phyloP scores from a whole-genome alignment of 2,113 vertebrate species.

The Daubentonia madagascariensis region DNA sequence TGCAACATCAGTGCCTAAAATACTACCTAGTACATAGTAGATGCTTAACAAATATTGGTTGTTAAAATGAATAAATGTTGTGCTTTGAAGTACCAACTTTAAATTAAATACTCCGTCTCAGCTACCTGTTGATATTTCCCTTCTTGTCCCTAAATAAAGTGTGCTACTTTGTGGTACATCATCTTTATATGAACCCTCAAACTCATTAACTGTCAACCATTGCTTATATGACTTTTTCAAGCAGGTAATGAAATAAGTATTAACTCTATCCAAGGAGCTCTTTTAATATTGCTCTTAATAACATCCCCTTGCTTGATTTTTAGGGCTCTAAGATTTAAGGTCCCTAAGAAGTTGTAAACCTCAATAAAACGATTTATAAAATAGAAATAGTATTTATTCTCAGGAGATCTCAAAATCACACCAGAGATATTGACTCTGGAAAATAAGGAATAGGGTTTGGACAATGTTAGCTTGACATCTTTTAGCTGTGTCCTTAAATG shows the following conservation, averaged over 20 bases:
- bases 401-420: constrained; percentile 9
- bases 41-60: constrained; percentile 16
- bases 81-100: background rate
- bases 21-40: background rate
- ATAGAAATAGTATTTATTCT: background rate
- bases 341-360: background rate
- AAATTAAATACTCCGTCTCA: background rate
- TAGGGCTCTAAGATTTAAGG: background rate
- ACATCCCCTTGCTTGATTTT: background rate
- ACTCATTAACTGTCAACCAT: background rate
- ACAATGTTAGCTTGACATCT: background rate
- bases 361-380: background rate
- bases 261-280: background rate
- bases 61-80: background rate
- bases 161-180: background rate
- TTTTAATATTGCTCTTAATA: background rate
- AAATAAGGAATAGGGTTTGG: background rate
- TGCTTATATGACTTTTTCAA: constrained; percentile 20
- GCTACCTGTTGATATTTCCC: background rate
- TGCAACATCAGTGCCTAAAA: background rate
- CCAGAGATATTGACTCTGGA: constrained; percentile 49
- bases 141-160: background rate
- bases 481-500: constrained; percentile 39
- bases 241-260: background rate
- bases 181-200: background rate